Evolutionary conservation across 2,113 vertebrate species (phyloP).

Genomic region (Stomatorhinus ivindoensis): DNA sequence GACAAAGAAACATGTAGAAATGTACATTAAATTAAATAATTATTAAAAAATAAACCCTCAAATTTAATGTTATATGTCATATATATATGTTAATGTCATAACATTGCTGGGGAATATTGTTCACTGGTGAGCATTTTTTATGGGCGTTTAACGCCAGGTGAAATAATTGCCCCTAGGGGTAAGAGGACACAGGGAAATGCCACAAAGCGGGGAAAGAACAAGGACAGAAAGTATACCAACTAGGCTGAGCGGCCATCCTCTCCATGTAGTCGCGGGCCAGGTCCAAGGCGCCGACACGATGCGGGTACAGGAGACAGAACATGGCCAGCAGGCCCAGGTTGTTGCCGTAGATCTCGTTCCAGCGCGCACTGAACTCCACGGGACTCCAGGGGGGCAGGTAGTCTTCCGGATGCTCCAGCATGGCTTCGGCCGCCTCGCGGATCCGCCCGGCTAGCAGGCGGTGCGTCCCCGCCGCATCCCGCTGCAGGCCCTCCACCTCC

Average conservation of each 20-base stretch:
- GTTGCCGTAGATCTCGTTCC: conserved; percentile 98
- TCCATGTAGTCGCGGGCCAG: conserved; percentile 96
- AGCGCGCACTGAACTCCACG: conserved; percentile 80
- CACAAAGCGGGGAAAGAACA: conserved; percentile 22
- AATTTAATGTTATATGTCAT: not conserved
- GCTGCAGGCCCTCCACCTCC: conserved; percentile 71
- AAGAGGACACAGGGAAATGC: conserved; percentile 29
- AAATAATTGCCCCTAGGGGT: not conserved
- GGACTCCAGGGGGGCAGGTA: conserved; percentile 94
- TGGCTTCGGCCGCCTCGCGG: conserved; percentile 74
- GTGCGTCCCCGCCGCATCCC: conserved; percentile 64
- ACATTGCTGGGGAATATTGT: not conserved
- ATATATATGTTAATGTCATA: not conserved
- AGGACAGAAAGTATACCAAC: conserved; percentile 89
- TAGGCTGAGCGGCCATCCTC: conserved; percentile 98
- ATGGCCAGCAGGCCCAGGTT: conserved; percentile 89
- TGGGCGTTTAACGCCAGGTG: not conserved
- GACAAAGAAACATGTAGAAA: not conserved
- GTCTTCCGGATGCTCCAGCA: conserved; percentile 78
- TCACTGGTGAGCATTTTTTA: not conserved
- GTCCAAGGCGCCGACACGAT: conserved; percentile 76
- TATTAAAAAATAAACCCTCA: not conserved
- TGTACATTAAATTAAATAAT: not conserved
- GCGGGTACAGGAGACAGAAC: conserved; percentile 90
- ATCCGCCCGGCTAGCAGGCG: conserved; percentile 69